Conservation (phyloP, 2,113 vertebrate genomes). For the Nestor notabilis region DNA sequence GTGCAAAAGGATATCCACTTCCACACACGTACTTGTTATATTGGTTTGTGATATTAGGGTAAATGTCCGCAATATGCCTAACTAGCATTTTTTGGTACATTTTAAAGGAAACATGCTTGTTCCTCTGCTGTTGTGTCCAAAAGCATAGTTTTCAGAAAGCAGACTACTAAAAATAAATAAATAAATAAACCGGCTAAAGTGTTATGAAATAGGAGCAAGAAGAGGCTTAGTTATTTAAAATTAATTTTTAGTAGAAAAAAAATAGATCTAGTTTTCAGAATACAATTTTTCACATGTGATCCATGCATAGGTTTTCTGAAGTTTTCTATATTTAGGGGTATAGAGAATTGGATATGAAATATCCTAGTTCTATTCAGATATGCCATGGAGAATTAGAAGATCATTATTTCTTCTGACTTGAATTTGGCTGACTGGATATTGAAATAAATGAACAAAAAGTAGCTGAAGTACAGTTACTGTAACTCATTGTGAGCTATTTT, state of each 20-base stretch:
- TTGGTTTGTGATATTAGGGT: background rate
- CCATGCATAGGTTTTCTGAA: background rate
- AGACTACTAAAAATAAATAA: background rate
- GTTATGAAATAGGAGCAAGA: background rate
- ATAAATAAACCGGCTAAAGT: background rate
- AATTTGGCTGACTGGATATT: background rate
- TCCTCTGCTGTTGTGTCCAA: background rate
- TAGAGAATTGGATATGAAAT: background rate
- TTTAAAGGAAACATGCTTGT: background rate
- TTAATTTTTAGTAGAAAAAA: background rate
- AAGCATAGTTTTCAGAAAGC: background rate
- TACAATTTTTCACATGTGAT: background rate
- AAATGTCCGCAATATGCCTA: rapidly evolving
- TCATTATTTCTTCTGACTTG: background rate
- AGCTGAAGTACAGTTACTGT: background rate
- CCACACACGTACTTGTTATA: rapidly evolving
- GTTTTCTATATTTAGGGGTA: background rate
- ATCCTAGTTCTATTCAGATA: background rate
- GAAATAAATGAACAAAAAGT: background rate
- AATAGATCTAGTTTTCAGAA: background rate
- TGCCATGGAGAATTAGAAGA: background rate
- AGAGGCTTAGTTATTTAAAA: background rate
- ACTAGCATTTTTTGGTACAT: background rate
- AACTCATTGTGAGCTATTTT: background rate
- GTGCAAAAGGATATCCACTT: background rate